Percentiles rank a stretch among this genome's conserved stretches.
Evolutionary conservation across 2,888 invertebrate species (phyloP).

Genomic region (Mesochorus sp.): DNA sequence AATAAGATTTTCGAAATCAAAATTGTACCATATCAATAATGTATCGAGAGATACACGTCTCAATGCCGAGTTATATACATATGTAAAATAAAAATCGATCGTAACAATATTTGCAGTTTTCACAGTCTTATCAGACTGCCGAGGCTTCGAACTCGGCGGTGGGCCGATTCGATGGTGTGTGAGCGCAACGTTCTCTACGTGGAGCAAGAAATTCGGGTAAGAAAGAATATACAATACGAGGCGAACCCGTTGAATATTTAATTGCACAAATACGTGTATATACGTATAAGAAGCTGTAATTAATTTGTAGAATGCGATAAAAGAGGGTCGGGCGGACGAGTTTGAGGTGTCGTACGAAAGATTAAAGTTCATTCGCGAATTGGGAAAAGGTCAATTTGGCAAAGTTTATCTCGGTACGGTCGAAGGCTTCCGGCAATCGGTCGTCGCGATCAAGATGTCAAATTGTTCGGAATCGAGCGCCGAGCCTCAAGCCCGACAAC

Average conservation of each 20-base stretch:
- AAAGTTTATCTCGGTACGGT: slow-evolving; percentile 87
- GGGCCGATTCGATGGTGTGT: slow-evolving; percentile 67
- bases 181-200: slow-evolving; percentile 74
- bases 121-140: slow-evolving; percentile 49
- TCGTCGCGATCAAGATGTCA: slow-evolving; percentile 76
- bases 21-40: too few relatives aligned
- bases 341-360: slow-evolving; percentile 83
- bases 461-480: slow-evolving; percentile 71
- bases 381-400: slow-evolving; percentile 91
- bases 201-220: slow-evolving; percentile 71
- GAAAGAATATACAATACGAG: neutral
- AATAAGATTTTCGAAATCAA: too few relatives aligned
- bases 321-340: slow-evolving; percentile 77
- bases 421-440: slow-evolving; percentile 76
- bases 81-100: neutral
- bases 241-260: neutral
- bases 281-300: neutral
- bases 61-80: too few relatives aligned
- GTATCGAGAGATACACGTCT: too few relatives aligned
- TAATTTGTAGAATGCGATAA: slow-evolving; percentile 61
- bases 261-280: neutral
- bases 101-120: slow-evolving; percentile 40
- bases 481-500: slow-evolving; percentile 81
- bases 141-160: slow-evolving; percentile 59
- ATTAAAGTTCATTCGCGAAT: slow-evolving; percentile 83